Base-by-base conservation (phyloP, 2,888 invertebrate species). In the Machimus atricapillus region DNA sequence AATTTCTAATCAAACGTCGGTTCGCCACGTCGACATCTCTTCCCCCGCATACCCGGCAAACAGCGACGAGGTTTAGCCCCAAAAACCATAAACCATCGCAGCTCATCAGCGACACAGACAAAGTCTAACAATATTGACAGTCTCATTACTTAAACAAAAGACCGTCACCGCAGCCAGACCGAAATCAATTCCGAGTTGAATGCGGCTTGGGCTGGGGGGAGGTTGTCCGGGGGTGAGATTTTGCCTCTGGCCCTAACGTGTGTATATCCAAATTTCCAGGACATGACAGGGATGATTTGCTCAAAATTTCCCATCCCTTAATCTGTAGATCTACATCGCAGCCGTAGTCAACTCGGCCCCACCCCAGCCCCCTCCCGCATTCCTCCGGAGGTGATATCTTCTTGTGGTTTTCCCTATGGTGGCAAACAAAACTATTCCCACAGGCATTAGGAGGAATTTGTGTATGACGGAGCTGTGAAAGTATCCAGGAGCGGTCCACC, bases 231-330 rank as follows among this genome's bases (percentile, higher is more conserved):
- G 14, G 27, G 81, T 7, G 14, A 7, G 5, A 31, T 8, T 56
- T n/a, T 76, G 34, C 3, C 34, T n/a, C 76, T 6, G 12, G 76
- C 19, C 37, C 73, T 23, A 23, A 66, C 16, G 83, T 58, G 40
- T 83, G 23, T 23, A 40, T 40, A 40, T 40, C 27, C 37, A 73
- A 66, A 83, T 83, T 83, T 58, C 73, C 73, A 83, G 34, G 83
- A 83, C 83, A 83, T 73, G 83, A 83, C 83, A 83, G 23, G 73
- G 73, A 83, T 83, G 58, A 83, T 83, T 83, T 83, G 83, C 73
- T 66, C 83, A 73, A 83, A 83, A 83, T 66, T 83, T 83, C 83
- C 37, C 73, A n/a, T 83, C 73, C 83, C 27, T 66, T 83, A 83
- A 83, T 83, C 83, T 83, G 52, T 19, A 83, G 40, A 83, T 66